Base-by-base conservation (phyloP, 2,888 invertebrate genomes). In the Cybosia mesomella region DNA sequence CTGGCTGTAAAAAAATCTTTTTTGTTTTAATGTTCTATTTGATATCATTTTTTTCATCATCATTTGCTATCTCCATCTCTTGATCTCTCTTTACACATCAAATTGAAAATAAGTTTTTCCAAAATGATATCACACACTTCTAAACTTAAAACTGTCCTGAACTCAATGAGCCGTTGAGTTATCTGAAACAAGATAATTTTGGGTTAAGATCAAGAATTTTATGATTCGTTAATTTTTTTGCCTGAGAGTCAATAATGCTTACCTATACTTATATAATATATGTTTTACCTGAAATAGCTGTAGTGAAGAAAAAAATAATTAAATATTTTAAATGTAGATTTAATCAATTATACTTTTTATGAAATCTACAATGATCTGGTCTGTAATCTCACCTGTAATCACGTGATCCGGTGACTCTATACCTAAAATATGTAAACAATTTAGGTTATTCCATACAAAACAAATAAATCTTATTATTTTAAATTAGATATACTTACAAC, bases 1-100 rank as follows among this genome's bases (percentile, higher is more conserved):
- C 72, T 67, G 79, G 71, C 86, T 87, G 87, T 92, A 89, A 91
- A 89, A 89, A 91, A n/a, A n/a, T n/a, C n/a, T n/a, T n/a, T n/a
- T 93, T 92, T 89, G 91, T 84, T 87, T 82, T 89, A 87, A 89
- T 85, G 81, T 83, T 81, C 88, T 87, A 84, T 83, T 75, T 75
- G 75, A 80, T 79, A 75, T 70, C 68, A 60, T 68, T 81, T 80
- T 85, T 85, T 86, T 83, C 83, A 74, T 78, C 66, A 71, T 72
- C 68, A 76, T 70, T 68, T 62, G 72, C 59, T 62, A 65, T 72
- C 67, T 60, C 54, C 58, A 59, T 54, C 59, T n/a, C 53, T 28
- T 66, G 62, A 64, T 60, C 74, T 62, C 64, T 68, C 32, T 71
- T 84, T 86, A 83, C 71, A 85, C 84, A 85, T 74, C 81, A 83